Evolutionary conservation across 2,888 invertebrate genomes (phyloP).

Genomic region (Aleiodes testaceus): DNA sequence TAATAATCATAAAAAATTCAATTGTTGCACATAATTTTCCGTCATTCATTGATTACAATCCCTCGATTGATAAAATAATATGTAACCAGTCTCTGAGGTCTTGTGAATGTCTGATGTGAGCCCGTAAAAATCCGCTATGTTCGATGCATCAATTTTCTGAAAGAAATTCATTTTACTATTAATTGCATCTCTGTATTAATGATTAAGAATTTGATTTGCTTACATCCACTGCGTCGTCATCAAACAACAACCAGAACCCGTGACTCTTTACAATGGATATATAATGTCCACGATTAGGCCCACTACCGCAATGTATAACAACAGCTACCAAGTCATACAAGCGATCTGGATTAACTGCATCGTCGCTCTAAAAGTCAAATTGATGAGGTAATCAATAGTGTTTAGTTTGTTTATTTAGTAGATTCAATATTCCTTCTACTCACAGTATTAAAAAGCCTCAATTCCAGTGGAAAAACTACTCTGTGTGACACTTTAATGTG

Average conservation of each 20-base stretch:
- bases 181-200: constrained; percentile 28
- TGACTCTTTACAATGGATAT: constrained; percentile 99
- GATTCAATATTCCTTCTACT: constrained; percentile 70
- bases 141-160: constrained; percentile 98
- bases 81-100: constrained; percentile 99
- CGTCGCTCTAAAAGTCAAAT: constrained; percentile 89
- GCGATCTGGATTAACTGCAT: constrained; percentile 98
- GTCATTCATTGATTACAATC: constrained; percentile 76
- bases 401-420: no score
- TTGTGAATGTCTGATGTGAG: constrained; percentile 98
- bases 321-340: constrained; percentile 99
- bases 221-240: constrained; percentile 99
- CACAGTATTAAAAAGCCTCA: constrained; percentile 97
- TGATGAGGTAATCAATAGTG: no score
- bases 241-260: constrained; percentile 99
- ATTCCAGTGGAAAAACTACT: constrained; percentile 98
- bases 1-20: constrained; percentile 55
- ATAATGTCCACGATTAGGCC: constrained; percentile 99
- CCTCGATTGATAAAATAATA: constrained; percentile 98
- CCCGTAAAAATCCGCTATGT: constrained; percentile 99
- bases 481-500: constrained; percentile 99
- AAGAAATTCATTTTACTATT: constrained; percentile 63
- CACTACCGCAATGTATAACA: constrained; percentile 99
- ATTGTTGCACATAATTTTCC: constrained; percentile 53
- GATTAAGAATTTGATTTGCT: constrained; percentile 68